Evolutionary conservation across 2,113 vertebrate genomes (phyloP).

Genomic region (Noturus placidus): DNA sequence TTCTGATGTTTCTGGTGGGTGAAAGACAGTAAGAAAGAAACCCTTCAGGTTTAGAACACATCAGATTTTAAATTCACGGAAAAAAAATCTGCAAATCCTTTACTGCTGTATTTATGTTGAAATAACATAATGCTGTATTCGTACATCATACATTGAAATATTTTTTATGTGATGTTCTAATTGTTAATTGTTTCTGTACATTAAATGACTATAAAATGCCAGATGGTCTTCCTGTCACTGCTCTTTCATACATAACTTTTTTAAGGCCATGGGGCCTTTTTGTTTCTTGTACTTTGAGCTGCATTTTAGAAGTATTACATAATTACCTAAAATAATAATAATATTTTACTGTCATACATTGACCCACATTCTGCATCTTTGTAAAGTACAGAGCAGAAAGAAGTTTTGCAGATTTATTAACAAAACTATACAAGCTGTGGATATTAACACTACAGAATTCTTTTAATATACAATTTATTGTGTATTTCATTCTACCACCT

Average conservation of each 20-base stretch:
- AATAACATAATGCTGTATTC: neutral
- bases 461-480: slow-evolving; percentile 4
- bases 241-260: neutral
- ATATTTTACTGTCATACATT: neutral
- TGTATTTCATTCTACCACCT: neutral
- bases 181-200: neutral
- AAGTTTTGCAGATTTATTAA: neutral
- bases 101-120: neutral
- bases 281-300: neutral
- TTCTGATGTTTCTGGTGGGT: too few relatives aligned
- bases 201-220: neutral
- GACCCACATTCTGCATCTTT: neutral
- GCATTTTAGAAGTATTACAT: neutral
- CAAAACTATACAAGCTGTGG: neutral
- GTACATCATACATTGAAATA: neutral
- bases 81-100: neutral
- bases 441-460: neutral
- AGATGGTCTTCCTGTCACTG: neutral
- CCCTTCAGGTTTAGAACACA: neutral
- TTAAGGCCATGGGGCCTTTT: neutral
- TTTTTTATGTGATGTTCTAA: neutral
- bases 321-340: neutral
- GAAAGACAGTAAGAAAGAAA: too few relatives aligned
- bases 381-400: neutral
- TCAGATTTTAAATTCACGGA: neutral